Conservation (phyloP, 2,113 vertebrate genomes). For the Callospermophilus lateralis region DNA sequence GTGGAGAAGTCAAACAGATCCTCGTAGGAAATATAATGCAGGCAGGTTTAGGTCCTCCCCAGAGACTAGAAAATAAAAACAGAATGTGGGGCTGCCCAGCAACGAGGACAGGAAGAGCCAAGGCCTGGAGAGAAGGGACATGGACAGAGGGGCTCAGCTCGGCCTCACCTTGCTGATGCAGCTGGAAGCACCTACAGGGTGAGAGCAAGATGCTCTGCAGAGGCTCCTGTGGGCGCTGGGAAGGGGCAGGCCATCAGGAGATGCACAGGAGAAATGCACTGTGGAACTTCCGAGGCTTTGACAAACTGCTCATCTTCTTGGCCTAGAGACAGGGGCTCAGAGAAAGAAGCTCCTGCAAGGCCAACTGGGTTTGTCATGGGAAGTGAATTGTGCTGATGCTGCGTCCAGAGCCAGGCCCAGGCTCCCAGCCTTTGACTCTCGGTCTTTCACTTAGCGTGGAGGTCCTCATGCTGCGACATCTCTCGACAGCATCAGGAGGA, state of each 20-base stretch:
- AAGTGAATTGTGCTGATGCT: no score
- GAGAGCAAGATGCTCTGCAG: not conserved
- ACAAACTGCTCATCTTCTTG: not conserved
- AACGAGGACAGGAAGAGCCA: fast-evolving
- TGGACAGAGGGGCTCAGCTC: fast-evolving
- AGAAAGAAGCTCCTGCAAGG: not conserved
- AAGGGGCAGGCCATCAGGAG: not conserved
- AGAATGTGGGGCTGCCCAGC: not conserved
- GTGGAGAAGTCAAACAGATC: not conserved
- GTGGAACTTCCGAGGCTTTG: not conserved
- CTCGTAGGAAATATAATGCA: not conserved
- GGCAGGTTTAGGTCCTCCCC: not conserved
- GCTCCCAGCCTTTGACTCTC: no score
- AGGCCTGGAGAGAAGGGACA: no score
- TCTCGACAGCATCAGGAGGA: not conserved
- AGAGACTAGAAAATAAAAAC: not conserved
- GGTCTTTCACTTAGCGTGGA: not conserved
- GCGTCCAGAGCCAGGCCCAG: not conserved
- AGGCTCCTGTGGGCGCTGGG: not conserved
- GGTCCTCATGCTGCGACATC: no score
- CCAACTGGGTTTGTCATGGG: no score
- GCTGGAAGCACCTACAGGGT: no score
- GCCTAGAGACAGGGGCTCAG: not conserved
- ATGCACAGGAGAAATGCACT: fast-evolving
- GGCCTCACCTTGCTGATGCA: not conserved